Base-by-base conservation (phyloP, 2,888 invertebrate species). In the Oeneis ivallda region DNA sequence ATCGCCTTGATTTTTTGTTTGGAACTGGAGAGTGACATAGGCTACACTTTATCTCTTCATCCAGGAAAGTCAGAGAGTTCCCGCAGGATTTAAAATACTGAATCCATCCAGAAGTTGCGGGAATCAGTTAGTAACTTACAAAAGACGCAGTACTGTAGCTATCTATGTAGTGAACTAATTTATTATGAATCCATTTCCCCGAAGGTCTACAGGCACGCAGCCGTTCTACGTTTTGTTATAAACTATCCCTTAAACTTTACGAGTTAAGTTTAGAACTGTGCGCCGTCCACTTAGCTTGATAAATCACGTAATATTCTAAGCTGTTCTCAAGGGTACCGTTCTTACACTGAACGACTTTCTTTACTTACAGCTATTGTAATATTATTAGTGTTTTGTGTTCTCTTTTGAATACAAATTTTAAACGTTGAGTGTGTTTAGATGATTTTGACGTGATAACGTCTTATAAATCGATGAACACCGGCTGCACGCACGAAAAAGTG, bases 191-290 rank as follows among this genome's bases (percentile, higher is more conserved):
- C 50, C 26, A 52, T 52, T 52, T n/a, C 50, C 32, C 50, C 7
- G 32, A 32, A 52, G 50, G 32, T 52, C 32, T 13, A 2, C 53
- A 53, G 17, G 47, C 47, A 17, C 47, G 47, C 17, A 47, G 53
- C 53, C 15, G 53, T 9, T 34, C 53, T 8, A 37, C 15, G 15
- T 34, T 37, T 34, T 34, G 34, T 53, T 53, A 53, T n/a, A 15
- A 15, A 53, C 47, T 17, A 53, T 53, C 15, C 34, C 34, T 53
- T 7, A 15, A 52, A 53, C 32, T 53, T 53, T 53, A 53, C 34
- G 53, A 53, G 53, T 53, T 53, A 34, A 53, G 32, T 53, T 53
- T n/a, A 53, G 53, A 53, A 37, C 15, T 53, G 34, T 34, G 53
- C 32, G 53, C 53, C 53, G 34, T 15, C n/a, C 32, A 9, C 15